A percentile compares a stretch with the other conserved stretches of the same genome.
Conservation (phyloP, 2,888 invertebrate species). For the Tinea trinotella region DNA sequence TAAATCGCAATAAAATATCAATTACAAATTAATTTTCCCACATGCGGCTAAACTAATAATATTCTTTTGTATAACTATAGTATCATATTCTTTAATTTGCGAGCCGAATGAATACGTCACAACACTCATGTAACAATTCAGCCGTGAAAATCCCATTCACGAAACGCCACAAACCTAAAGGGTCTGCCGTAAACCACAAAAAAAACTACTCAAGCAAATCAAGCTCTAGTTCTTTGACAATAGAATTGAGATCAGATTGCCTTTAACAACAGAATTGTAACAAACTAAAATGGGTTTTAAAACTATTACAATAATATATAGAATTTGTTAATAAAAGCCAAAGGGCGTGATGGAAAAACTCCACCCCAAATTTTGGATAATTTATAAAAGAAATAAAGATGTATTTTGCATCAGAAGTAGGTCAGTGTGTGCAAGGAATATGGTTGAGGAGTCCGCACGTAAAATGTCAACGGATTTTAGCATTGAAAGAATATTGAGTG, state of each 20-base stretch:
- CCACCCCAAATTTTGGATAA: constrained; percentile 4
- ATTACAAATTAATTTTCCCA: constrained; percentile 69
- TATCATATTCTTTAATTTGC: constrained; percentile 56
- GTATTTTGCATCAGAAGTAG: neutral
- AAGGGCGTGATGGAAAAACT: constrained; percentile 6
- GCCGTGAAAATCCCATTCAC: constrained; percentile 36
- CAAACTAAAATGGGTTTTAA: no score
- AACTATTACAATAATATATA: no score
- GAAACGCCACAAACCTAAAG: neutral
- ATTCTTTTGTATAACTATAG: constrained; percentile 62
- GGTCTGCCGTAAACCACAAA: no score
- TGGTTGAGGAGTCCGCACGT: constrained; percentile 42
- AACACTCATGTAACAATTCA: constrained; percentile 51
- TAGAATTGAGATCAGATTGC: no score
- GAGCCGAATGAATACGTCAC: constrained; percentile 47
- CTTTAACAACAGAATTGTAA: no score
- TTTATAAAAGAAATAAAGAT: neutral
- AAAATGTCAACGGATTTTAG: constrained; percentile 66
- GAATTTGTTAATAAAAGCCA: no score
- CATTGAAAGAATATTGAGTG: constrained; percentile 74
- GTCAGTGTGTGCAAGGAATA: constrained; percentile 36
- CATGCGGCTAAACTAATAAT: constrained; percentile 68
- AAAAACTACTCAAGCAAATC: no score
- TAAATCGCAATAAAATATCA: constrained; percentile 31
- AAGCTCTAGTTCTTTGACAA: no score